Percentiles rank a stretch among this genome's conserved stretches.
Conservation (phyloP, 2,888 invertebrate species). For the Phrixothrix hirtus region DNA sequence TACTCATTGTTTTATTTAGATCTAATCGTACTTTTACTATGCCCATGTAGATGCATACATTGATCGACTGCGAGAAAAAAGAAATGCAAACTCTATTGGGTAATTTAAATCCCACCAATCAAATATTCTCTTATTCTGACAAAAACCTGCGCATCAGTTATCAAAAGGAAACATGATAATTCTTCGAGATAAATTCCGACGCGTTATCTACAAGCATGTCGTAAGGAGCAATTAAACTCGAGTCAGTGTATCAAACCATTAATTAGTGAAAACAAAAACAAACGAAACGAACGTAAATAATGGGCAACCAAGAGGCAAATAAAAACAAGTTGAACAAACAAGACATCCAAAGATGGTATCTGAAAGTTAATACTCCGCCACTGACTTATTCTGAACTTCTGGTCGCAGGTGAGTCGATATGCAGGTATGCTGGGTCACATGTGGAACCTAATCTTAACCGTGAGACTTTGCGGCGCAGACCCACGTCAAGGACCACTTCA, state of each 20-base stretch:
- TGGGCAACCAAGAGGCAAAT: slow-evolving; percentile 29
- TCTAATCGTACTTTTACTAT: slow-evolving; percentile 36
- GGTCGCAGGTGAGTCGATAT: slow-evolving; percentile 26
- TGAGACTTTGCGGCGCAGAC: slow-evolving; percentile 31
- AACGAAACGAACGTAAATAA: slow-evolving; percentile 25
- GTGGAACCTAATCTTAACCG: slow-evolving; percentile 26
- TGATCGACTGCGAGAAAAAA: slow-evolving; percentile 19
- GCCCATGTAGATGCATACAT: slow-evolving; percentile 23
- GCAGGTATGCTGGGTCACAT: slow-evolving; percentile 31
- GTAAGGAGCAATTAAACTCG: slow-evolving; percentile 30
- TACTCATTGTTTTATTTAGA: slow-evolving; percentile 45
- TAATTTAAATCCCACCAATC: no score
- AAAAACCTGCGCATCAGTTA: no score
- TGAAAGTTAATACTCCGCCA: slow-evolving; percentile 33
- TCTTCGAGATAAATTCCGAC: slow-evolving; percentile 20
- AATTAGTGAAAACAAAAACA: slow-evolving; percentile 31
- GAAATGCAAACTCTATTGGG: slow-evolving; percentile 6
- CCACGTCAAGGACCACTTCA: slow-evolving; percentile 25
- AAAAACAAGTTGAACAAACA: slow-evolving; percentile 31
- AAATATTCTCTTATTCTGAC: no score
- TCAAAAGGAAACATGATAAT: no score
- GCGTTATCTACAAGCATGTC: slow-evolving; percentile 22
- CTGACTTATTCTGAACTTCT: slow-evolving; percentile 29
- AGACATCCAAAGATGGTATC: slow-evolving; percentile 33
- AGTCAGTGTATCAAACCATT: slow-evolving; percentile 28